Evolutionary conservation across 2,888 invertebrate genomes (phyloP).

Genomic region (Tetramorium bicarinatum): DNA sequence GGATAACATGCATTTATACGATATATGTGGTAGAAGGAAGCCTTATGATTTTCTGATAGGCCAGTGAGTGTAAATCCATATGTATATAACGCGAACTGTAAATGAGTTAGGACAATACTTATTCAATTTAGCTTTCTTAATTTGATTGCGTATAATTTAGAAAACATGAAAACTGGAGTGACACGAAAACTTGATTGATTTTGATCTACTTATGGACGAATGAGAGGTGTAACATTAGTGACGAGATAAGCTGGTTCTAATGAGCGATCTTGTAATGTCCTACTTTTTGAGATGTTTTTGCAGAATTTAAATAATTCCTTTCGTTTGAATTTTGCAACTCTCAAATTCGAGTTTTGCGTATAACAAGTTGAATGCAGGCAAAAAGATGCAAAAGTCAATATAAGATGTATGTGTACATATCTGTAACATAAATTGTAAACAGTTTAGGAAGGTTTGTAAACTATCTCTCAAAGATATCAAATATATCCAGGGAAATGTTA

Average conservation of each 20-base stretch:
- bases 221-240: background rate
- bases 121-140: slow-evolving; percentile 1
- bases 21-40: slow-evolving; percentile 82
- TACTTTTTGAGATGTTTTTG: background rate
- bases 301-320: background rate
- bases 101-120: slow-evolving; percentile 75
- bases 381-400: slow-evolving; percentile 11
- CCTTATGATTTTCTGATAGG: slow-evolving; percentile 72
- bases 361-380: background rate
- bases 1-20: slow-evolving; percentile 85
- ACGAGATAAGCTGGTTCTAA: background rate
- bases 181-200: background rate
- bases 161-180: background rate
- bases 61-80: slow-evolving; percentile 52
- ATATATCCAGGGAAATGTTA: background rate
- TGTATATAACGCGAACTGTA: slow-evolving; percentile 81
- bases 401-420: background rate
- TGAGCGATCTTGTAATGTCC: background rate
- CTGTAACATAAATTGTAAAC: background rate
- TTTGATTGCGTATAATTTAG: background rate
- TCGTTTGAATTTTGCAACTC: background rate
- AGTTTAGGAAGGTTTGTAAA: background rate
- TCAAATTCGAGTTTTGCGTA: background rate
- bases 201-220: background rate
- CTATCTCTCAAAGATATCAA: background rate